Evolutionary conservation across 2,113 vertebrate species (phyloP).

Genomic region (Rhegmatorhina hoffmannsi): DNA sequence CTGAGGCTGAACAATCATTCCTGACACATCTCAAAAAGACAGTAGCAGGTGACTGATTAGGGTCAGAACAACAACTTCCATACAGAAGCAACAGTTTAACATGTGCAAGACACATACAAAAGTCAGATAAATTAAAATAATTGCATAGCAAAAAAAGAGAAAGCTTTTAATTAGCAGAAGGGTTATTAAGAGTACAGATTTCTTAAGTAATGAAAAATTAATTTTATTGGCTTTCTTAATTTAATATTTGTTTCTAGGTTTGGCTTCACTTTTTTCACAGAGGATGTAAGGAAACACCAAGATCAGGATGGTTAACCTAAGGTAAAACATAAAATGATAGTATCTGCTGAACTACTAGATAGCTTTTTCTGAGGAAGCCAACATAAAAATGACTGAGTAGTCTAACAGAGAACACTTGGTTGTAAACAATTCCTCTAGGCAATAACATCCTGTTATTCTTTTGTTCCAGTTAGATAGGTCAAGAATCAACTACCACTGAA

Average conservation of each 20-base stretch:
- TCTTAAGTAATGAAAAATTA: not conserved
- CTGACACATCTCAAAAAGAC: not conserved
- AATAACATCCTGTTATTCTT: conserved; percentile 62
- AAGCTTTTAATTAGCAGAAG: not conserved
- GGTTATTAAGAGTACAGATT: not conserved
- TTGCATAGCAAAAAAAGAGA: not conserved
- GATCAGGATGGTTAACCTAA: not conserved
- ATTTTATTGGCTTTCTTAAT: not conserved
- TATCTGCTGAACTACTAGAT: not conserved
- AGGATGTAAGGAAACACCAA: not conserved
- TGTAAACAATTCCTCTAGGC: conserved; percentile 24
- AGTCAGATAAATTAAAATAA: not conserved
- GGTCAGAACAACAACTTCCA: not conserved
- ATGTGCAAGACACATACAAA: not conserved
- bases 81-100: not conserved
- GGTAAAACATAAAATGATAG: not conserved
- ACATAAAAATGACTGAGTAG: not conserved
- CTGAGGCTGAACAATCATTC: not conserved
- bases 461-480: conserved; percentile 18
- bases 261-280: not conserved
- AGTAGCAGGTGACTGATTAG: not conserved
- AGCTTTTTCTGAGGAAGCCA: not conserved
- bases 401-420: not conserved
- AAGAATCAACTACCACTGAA: conserved; percentile 17
- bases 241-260: not conserved